These are phyloP conservation scores for Mactromeris polynyma DNA, from an alignment of 2,888 invertebrate species.

Conservation along the genomic window DNA sequence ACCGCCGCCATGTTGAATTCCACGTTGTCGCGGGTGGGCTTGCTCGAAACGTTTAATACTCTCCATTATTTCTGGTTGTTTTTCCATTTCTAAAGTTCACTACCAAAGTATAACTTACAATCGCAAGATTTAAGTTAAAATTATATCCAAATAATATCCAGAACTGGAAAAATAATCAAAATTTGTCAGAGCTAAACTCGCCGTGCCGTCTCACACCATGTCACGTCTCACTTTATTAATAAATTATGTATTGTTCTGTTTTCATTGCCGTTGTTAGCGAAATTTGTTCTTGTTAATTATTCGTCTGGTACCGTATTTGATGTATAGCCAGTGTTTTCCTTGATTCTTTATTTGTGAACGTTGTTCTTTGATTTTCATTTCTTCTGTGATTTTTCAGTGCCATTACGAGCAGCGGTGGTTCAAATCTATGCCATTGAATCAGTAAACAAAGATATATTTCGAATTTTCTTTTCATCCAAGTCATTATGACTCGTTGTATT, in stretches of 20 bases:
- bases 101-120: too few relatives aligned
- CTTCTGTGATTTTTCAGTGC: neutral
- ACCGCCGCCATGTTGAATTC: too few relatives aligned
- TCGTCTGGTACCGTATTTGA: neutral
- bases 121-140: too few relatives aligned
- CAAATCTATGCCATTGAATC: neutral
- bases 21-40: too few relatives aligned
- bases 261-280: neutral
- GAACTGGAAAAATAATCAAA: too few relatives aligned
- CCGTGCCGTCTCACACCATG: too few relatives aligned
- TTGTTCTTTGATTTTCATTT: neutral
- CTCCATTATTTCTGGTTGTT: too few relatives aligned
- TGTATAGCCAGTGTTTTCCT: neutral
- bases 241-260: neutral
- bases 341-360: neutral
- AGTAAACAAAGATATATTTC: neutral
- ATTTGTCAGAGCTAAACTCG: too few relatives aligned
- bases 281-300: conserved; percentile 1
- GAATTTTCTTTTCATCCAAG: neutral
- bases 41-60: too few relatives aligned
- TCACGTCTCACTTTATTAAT: too few relatives aligned
- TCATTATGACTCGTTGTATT: neutral
- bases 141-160: too few relatives aligned
- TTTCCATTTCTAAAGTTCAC: too few relatives aligned
- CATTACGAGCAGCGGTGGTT: neutral